Evolutionary conservation across 1,140 invertebrate genomes (phyloP).

Genomic region (Drosophila funebris): DNA sequence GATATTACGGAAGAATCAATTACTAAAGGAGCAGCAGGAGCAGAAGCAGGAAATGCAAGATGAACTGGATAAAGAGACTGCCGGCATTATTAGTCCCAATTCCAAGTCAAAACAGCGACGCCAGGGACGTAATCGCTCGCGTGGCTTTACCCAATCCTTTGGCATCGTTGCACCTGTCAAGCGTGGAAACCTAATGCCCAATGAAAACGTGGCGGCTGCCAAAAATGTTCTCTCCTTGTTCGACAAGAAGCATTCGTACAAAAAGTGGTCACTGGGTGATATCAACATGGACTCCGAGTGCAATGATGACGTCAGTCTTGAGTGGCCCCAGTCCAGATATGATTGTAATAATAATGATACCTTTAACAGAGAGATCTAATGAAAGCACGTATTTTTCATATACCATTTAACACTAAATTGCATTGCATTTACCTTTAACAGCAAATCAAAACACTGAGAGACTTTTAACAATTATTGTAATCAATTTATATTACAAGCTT

Average conservation of each 20-base stretch:
- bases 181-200: background rate
- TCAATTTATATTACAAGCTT: too few species aligned
- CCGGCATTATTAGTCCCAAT: background rate
- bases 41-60: background rate
- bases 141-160: conserved; percentile 27
- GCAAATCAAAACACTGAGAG: too few species aligned
- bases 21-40: background rate
- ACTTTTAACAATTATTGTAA: too few species aligned
- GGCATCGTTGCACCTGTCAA: conserved; percentile 28
- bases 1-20: background rate
- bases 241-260: conserved; percentile 1
- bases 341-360: background rate
- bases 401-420: too few species aligned
- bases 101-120: conserved; percentile 11
- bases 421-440: too few species aligned
- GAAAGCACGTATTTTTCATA: too few species aligned
- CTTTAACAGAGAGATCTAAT: background rate
- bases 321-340: background rate
- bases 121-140: conserved; percentile 18
- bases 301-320: background rate
- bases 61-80: background rate
- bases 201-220: background rate
- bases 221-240: conserved; percentile 7
- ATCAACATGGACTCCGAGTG: background rate
- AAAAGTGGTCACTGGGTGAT: background rate